These are phyloP conservation scores for Trilocha varians DNA, from an alignment of 2,888 invertebrate species.

Conservation along the genomic window DNA sequence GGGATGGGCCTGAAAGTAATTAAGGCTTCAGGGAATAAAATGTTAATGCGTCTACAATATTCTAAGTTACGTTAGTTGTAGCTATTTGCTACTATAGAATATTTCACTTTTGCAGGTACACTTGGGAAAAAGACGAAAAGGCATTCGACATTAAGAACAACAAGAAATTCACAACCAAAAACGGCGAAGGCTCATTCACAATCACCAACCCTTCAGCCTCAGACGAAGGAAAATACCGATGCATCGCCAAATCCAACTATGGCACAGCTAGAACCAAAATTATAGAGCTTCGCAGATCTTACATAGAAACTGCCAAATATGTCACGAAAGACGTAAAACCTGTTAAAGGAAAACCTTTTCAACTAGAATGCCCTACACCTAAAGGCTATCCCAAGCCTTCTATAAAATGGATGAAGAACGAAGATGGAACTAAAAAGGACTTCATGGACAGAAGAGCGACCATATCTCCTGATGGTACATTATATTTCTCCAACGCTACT, in stretches of 20 bases:
- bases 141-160: constrained; percentile 22
- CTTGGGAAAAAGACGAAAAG: constrained; percentile 43
- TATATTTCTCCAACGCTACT: constrained; percentile 47
- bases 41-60: too few relatives aligned
- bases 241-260: constrained; percentile 32
- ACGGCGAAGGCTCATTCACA: constrained; percentile 34
- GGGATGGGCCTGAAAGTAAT: too few relatives aligned
- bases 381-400: constrained; percentile 44
- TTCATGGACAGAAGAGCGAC: constrained; percentile 32
- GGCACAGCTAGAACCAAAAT: constrained; percentile 40
- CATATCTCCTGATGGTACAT: constrained; percentile 37
- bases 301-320: constrained; percentile 26
- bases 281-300: constrained; percentile 31
- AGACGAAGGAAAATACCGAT: constrained; percentile 46
- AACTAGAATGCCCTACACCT: constrained; percentile 40
- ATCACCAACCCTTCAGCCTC: constrained; percentile 33
- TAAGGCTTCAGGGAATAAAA: too few relatives aligned
- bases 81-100: too few relatives aligned
- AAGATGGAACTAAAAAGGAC: constrained; percentile 24
- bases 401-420: constrained; percentile 37
- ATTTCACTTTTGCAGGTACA: constrained; percentile 37
- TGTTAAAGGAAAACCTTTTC: constrained; percentile 40
- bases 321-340: constrained; percentile 32
- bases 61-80: too few relatives aligned
- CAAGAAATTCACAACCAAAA: constrained; percentile 21